Conservation (phyloP, 1,140 invertebrate species). For the Cecropterus lyciades region DNA sequence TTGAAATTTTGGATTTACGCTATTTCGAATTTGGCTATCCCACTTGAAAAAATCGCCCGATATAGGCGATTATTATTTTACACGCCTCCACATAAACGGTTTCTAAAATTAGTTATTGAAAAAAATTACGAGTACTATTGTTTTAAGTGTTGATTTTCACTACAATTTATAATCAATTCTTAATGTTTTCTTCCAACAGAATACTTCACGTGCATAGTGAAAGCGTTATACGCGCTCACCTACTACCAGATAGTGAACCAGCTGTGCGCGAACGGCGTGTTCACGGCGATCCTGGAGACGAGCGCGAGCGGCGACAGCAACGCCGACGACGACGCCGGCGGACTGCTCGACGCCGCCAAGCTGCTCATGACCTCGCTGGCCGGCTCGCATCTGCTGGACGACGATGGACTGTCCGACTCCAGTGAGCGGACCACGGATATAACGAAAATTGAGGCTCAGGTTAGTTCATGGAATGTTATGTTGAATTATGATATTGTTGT, state of each 20-base stretch:
- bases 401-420: constrained; percentile 53
- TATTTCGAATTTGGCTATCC: too few relatives aligned
- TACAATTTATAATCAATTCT: too few relatives aligned
- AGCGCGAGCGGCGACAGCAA: constrained; percentile 37
- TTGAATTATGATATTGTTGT: too few relatives aligned
- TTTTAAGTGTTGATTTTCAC: too few relatives aligned
- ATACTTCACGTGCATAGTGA: constrained; percentile 94
- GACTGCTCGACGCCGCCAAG: constrained; percentile 48
- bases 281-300: constrained; percentile 65
- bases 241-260: constrained; percentile 94
- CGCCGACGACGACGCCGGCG: constrained; percentile 39
- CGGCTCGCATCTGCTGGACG: constrained; percentile 63
- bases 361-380: constrained; percentile 57
- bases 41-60: too few relatives aligned
- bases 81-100: too few relatives aligned
- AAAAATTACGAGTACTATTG: too few relatives aligned
- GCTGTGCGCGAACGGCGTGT: constrained; percentile 82
- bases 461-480: constrained; percentile 10
- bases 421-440: constrained; percentile 40
- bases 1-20: too few relatives aligned
- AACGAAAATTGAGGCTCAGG: constrained; percentile 53
- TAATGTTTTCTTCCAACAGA: too few relatives aligned
- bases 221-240: constrained; percentile 93
- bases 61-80: too few relatives aligned
- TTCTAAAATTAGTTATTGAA: too few relatives aligned